Conservation (phyloP, 2,797 vertebrate genomes). For the Coccyzus lansbergi region DNA sequence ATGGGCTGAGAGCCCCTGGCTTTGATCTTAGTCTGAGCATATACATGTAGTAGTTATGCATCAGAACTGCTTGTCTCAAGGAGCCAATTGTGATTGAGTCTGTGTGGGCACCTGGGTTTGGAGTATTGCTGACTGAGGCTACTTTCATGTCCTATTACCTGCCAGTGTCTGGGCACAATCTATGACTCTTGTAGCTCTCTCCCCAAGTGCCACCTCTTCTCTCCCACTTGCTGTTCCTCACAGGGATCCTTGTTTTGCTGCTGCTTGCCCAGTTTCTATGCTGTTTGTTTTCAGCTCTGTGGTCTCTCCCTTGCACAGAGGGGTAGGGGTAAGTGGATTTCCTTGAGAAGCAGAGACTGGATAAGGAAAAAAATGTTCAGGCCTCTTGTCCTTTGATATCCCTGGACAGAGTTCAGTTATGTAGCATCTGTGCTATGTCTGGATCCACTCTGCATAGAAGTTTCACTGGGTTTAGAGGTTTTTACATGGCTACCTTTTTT, state of each 20-base stretch:
- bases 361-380: background rate
- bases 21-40: background rate
- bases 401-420: background rate
- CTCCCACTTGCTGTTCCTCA: background rate
- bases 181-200: background rate
- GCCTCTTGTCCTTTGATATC: background rate
- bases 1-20: background rate
- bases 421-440: background rate
- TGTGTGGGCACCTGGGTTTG: background rate
- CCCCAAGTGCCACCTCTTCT: background rate
- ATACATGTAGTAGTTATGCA: too few species aligned
- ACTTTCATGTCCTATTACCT: background rate
- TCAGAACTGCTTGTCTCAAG: background rate
- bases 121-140: background rate
- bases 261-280: background rate
- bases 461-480: background rate
- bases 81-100: background rate
- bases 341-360: background rate
- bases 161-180: background rate
- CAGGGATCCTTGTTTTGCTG: background rate
- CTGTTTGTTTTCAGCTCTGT: background rate
- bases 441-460: background rate
- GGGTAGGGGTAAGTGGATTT: background rate
- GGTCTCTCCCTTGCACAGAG: background rate
- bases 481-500: background rate